Conservation (phyloP, 2,113 vertebrate genomes). For the Erythrolamprus reginae region DNA sequence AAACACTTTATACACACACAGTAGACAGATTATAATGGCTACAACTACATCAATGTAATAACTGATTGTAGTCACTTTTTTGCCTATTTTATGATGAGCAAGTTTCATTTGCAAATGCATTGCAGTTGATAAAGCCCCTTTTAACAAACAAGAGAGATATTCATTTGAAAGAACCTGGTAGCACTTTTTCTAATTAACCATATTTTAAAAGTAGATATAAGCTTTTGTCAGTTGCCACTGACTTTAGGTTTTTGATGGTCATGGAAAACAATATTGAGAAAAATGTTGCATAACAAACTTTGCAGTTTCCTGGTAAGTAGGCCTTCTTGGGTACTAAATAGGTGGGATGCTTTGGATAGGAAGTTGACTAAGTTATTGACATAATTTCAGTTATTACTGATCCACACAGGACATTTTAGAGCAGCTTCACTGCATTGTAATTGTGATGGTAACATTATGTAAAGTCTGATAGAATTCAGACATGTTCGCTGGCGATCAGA, state of each 20-base stretch:
- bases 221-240: neutral
- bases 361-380: neutral
- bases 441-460: neutral
- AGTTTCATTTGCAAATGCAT: neutral
- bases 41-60: neutral
- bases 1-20: no score
- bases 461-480: neutral
- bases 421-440: neutral
- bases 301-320: neutral
- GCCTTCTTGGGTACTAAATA: neutral
- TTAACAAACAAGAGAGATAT: neutral
- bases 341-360: neutral
- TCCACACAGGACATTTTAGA: neutral
- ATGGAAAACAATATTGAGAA: neutral
- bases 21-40: constrained; percentile 16
- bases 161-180: neutral
- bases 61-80: constrained; percentile 31
- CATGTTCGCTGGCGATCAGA: neutral
- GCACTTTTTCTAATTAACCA: neutral
- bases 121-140: accelerated
- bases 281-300: neutral
- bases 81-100: neutral
- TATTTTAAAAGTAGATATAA: neutral
- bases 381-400: neutral
- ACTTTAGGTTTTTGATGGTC: constrained; percentile 2